Evolutionary conservation across 2,888 invertebrate species (phyloP), one percentile per base, ranked within the genome.

Genomic region (Xestoiulus laeticollis): DNA sequence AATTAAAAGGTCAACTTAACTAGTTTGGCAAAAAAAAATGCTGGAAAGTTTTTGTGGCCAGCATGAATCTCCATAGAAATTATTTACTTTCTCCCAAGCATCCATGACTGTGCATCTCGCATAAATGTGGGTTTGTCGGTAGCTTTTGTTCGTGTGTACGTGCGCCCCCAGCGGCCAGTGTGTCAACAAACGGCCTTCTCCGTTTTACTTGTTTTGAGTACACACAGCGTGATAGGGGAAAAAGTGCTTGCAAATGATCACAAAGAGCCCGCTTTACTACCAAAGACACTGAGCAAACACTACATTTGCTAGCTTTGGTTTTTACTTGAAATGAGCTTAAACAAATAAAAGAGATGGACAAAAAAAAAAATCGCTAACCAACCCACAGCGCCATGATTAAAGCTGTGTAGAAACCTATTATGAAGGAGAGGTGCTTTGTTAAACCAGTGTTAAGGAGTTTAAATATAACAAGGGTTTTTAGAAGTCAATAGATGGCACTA

Each of bases 101-200:
- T 78, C 30, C 78, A 78, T 78, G 78, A 78, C 78, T 78, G 30
- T 26, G 30, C 78, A 78, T 4, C 8, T 78, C 30, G 26, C 30
- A 30, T 30, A 78, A 78, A 78, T 78, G 78, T 78, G 78, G 78
- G 78, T 78, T 78, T 78, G 78, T 78, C 78, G 78, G 78, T 78
- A 30, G 78, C 78, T 78, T 78, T 78, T 78, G 78, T 78, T 22
- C 59, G 59, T 59, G 59, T 59, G 59, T 59, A 8, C 68, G 14
- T 78, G 78, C 78, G 78, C 78, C 78, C 78, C 78, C 78, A 78
- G 78, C 78, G 78, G 78, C 78, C 78, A 78, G 78, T 78, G 78
- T 78, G 78, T 78, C 78, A 78, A 78, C 78, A 78, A 78, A 30
- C 14, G 78, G 78, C 78, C 78, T 78, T 30, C 78, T 78, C 78